Evolutionary conservation across 2,113 vertebrate genomes (phyloP), one percentile per base, ranked within the genome.

Genomic region (Rhizomys pruinosus): DNA sequence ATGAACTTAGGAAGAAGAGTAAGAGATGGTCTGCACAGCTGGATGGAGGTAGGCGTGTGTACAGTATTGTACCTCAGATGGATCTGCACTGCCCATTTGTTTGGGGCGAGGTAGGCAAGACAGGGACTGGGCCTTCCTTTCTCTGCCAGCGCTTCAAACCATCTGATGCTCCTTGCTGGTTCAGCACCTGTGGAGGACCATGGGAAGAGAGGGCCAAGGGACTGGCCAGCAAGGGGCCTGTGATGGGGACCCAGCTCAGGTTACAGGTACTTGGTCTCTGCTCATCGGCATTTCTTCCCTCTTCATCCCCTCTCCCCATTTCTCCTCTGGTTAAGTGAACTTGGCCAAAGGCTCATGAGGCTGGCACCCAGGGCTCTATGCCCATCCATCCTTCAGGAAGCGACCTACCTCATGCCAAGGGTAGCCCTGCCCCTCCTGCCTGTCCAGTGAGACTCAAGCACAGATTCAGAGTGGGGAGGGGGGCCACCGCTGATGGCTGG

Each of bases 51-150:
- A 32, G 91, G 91, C 66, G 6, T 1, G n/a, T 74, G n/a, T 23
- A 25, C 59, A 2, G 44, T 7, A 79, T 34, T n/a, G n/a, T n/a
- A n/a, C n/a, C n/a, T n/a, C 90, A 96, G 89, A 88, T 27, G 1
- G 64, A 89, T 85, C 71, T 64, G 25, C 25, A 77, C 89, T 78
- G 95, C 39, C 42, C 61, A 37, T 91, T 79, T 63, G 32, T 96
- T 20, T 37, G 4, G 61, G 85, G 64, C 15, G 5, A 44, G 34
- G 42, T 27, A 72, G n/a, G 23, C 6, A 20, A 15, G 0, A 7
- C 0, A 42, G n/a, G 71, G 3, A 19, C 32, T 0, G 8, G 25
- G 80, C 7, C 63, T 63, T 74, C 20, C 39, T 39, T 87, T 74
- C 11, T 82, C 92, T 73, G 37, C 32, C 0, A 3, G 34, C 0